These are phyloP conservation scores for Octomys mimax DNA, from an alignment of 2,797 vertebrate genomes.

Conservation along the genomic window DNA sequence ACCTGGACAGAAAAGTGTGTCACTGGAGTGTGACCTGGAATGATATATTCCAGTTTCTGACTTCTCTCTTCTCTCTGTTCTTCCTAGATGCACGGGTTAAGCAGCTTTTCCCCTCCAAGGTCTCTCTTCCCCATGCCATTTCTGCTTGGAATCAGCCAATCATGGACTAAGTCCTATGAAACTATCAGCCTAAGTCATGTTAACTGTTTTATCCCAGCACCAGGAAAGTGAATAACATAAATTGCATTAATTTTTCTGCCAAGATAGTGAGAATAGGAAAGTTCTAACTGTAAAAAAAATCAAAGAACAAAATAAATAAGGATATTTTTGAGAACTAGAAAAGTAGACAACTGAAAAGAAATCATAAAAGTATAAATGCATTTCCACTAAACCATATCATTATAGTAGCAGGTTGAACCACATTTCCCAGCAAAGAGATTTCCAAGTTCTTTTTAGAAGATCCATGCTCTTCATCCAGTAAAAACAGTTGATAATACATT, in stretches of 20 bases:
- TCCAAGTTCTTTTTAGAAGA: not conserved
- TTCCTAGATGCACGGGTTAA: not conserved
- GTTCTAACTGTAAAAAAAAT: not conserved
- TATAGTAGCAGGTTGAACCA: not conserved
- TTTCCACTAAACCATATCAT: not conserved
- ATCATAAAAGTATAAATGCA: not conserved
- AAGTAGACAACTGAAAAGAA: not conserved
- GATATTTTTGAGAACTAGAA: not conserved
- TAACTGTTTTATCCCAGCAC: not conserved
- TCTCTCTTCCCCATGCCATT: not conserved
- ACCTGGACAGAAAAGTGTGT: not conserved
- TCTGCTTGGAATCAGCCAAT: not conserved
- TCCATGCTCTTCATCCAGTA: not conserved
- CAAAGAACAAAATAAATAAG: not conserved
- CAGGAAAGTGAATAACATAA: not conserved
- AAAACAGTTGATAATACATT: not conserved
- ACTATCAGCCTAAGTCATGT: not conserved
- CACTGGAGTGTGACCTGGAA: not conserved
- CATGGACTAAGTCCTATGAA: too few relatives aligned
- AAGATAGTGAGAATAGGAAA: not conserved
- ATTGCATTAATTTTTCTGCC: not conserved
- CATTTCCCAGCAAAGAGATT: not conserved
- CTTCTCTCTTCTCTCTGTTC: not conserved
- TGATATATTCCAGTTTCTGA: not conserved
- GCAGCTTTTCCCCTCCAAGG: not conserved